Base-by-base conservation (phyloP, 2,113 vertebrate species). In the Urocynchramus pylzowi region DNA sequence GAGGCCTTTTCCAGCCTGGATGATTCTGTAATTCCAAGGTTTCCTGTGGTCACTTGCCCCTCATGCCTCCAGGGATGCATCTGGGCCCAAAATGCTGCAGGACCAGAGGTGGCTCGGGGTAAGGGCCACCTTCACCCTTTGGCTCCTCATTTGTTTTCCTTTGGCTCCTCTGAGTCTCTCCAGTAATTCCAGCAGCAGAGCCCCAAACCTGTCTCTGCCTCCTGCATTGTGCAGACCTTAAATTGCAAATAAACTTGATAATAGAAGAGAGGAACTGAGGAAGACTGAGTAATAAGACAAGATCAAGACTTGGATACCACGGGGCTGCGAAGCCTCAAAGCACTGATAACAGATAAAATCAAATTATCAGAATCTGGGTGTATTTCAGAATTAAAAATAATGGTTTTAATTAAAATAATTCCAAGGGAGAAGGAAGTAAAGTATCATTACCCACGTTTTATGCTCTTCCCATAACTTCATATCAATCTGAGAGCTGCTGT, bases 361-460 rank as follows among this genome's bases (percentile, higher is more conserved):
- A 70, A 84, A 92, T 81, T 80, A 81, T 80, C 71, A 39, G 24
- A 84, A 70, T 67, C 76, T 84, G 83, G 71, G 73, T 59, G 64
- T 84, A 90, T 93, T 80, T 90, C 59, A 80, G 92, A 92, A 93
- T 94, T 92, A 67, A 90, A 95, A 96, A 92, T 19, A 84, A 94
- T 83, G 86, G 3, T 21, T 94, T 95, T 94, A 86, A 94, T 97
- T 88, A 86, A 84, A 96, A 90, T 67, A 44, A 74, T 92, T 95
- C 52, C 76, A 78, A 44, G 28, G 49, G 83, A 78, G 69, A 81
- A 78, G 76, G 91, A 93, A 93, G 68, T 39, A 27, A 89, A 74
- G 42, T 65, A 59, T 79, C 52, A 63, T 95, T 81, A 77, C 47
- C 63, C 63, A 74, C 10, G 1, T 86, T 90, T 86, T 86, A 33